phyloP scores from a whole-genome alignment of 2,113 vertebrate species.

The Hemiscyllium ocellatum region DNA sequence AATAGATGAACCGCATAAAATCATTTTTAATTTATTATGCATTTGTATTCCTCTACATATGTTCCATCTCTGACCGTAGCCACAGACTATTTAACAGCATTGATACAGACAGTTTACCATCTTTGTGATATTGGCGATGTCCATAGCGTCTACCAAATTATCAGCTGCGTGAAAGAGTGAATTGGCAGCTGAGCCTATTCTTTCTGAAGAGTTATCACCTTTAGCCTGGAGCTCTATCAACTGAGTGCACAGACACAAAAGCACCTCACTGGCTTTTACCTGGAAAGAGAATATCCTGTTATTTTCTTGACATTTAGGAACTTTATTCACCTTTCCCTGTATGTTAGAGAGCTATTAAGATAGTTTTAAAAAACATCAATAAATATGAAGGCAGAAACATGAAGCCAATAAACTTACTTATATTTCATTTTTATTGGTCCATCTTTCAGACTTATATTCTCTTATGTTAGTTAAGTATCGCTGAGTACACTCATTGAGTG shows the following conservation, averaged over 20 bases:
- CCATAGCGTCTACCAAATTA: neutral
- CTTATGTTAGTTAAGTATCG: no score
- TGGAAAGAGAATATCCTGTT: neutral
- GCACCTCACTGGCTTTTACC: conserved; percentile 5
- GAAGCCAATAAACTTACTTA: no score
- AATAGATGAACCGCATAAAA: neutral
- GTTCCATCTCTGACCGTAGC: neutral
- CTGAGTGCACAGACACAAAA: neutral
- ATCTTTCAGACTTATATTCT: no score
- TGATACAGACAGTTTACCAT: neutral
- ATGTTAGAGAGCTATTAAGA: neutral
- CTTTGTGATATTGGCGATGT: neutral
- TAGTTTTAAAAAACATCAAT: neutral
- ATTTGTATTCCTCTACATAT: neutral
- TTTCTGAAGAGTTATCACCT: neutral
- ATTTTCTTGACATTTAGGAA: neutral
- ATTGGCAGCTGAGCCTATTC: neutral
- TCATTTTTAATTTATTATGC: neutral
- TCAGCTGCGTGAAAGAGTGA: neutral
- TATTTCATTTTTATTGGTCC: no score
- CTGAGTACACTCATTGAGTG: no score
- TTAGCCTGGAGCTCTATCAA: neutral
- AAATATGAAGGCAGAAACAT: neutral
- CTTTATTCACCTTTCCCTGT: neutral
- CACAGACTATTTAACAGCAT: neutral